Base-by-base conservation (phyloP, 1,140 invertebrate species). In the Epicauta chinensis region DNA sequence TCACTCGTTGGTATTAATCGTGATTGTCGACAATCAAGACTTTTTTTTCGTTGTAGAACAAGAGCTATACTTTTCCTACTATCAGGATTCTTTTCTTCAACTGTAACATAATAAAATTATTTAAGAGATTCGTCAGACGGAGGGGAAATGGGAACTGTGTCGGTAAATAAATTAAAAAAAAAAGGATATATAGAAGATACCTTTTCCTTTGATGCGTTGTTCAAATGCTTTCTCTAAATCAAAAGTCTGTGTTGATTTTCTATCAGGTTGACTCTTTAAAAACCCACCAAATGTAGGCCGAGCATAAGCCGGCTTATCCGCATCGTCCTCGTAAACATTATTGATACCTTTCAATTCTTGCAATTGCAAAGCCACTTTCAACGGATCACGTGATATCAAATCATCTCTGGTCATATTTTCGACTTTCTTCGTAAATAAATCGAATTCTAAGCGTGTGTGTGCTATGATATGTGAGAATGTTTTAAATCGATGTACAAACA, bases 381-480 rank as follows among this genome's bases (percentile, higher is more conserved):
- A 35, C 4, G 59, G 53, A 52, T 62, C 49, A 36, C 47, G 37
- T 34, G 51, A 34, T 1, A 56, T 41, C 5, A 61, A 11, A 34
- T 56, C 51, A 13, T 60, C 50, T 35, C 55, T 48, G 2, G 59
- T 60, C 37, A 61, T 23, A 38, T 59, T 50, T 37, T 61, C 50
- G 9, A 61, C 39, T 39, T 51, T 32, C 39, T 48, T 47, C 7
- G 29, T 49, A 9, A 32, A 47, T 16, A 40, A 9, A 34, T 34
- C 4, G 35, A 38, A 49, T 43, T 37, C n/a, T 14, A 47, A 29
- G 12, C 32, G 16, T 1, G 85, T 87, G 41, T 86, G 86, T 1
- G 89, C 83, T 51, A 94, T 72, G 51, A 94, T 83, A 67, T 94
- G 90, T 1, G 84, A 81, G 61, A 92, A 81, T 0, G 91, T 94